Evolutionary conservation across 2,797 vertebrate species (phyloP), one percentile per base, ranked within the genome.

Genomic region (Florisuga fusca): DNA sequence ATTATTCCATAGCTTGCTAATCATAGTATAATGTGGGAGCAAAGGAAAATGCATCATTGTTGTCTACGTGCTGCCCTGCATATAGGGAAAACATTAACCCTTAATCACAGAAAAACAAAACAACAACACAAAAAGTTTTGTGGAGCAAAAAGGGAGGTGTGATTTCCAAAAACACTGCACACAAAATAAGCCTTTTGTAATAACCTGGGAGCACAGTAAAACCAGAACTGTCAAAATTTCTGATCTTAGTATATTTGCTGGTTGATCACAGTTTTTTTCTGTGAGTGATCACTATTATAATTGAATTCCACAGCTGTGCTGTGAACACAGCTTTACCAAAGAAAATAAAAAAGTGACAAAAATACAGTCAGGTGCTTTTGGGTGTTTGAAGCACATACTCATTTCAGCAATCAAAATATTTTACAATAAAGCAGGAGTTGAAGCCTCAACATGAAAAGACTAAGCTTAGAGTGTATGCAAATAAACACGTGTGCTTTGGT

Each of bases 1-100:
- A 76, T 61, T 85, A 82, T 46, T 91, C 79, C 51, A 15, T 23
- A 83, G 36, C 84, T 73, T 86, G 62, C 46, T 81, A 72, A 90
- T 87, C 83, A 74, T 11, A 90, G 73, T 12, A 38, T 58, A 46
- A 14, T 6, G 73, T 58, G 80, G 73, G 69, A 93, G 77, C 64
- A 72, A 7, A 5, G 62, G 86, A 78, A 92, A 87, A 73, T 2
- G 64, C 58, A 86, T 38, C n/a, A 16, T 61, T 61, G 57, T 10
- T 63, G 89, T 62, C 85, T 10, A 15, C 77, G 33, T 43, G 45
- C 48, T 95, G 80, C 79, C 64, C 53, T 25, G 16, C 26, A 6
- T 8, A 50, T 1, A 61, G 33, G 45, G 36, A 91, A 80, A 25
- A 64, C 20, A 74, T 45, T 77, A 86, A 77, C 84, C 83, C 87